These are phyloP conservation scores for Cotesia glomerata DNA, from an alignment of 1,140 invertebrate species.

Conservation along the genomic window DNA sequence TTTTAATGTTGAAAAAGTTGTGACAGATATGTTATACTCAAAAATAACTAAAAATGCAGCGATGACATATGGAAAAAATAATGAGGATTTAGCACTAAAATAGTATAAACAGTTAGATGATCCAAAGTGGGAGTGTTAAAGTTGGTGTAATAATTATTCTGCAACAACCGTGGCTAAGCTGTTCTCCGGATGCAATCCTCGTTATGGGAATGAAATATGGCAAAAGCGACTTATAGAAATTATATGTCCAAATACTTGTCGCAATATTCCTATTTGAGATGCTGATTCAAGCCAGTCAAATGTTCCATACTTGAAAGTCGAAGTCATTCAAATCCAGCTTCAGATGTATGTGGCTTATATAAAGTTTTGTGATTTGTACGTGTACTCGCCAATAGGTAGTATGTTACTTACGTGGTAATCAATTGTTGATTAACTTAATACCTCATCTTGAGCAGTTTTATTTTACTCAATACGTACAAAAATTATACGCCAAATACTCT, in stretches of 20 bases:
- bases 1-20: too few species aligned
- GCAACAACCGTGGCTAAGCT: conserved; percentile 21
- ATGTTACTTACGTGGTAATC: neutral
- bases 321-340: neutral
- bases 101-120: neutral
- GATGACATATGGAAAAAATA: conserved; percentile 16
- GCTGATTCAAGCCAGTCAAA: neutral
- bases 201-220: neutral
- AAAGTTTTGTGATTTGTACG: neutral
- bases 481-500: too few species aligned
- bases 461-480: neutral
- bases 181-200: conserved; percentile 26
- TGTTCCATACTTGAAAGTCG: neutral
- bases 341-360: neutral
- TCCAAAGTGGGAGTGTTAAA: neutral
- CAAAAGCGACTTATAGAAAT: conserved; percentile 22
- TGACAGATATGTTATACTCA: neutral
- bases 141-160: conserved; percentile 12
- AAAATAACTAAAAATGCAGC: neutral
- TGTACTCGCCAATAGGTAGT: neutral
- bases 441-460: neutral
- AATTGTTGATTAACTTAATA: neutral
- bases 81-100: neutral
- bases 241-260: conserved; percentile 15
- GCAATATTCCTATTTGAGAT: conserved; percentile 4